These are phyloP conservation scores for Cylindroiulus punctatus DNA, from an alignment of 2,888 invertebrate species.

Conservation along the genomic window DNA sequence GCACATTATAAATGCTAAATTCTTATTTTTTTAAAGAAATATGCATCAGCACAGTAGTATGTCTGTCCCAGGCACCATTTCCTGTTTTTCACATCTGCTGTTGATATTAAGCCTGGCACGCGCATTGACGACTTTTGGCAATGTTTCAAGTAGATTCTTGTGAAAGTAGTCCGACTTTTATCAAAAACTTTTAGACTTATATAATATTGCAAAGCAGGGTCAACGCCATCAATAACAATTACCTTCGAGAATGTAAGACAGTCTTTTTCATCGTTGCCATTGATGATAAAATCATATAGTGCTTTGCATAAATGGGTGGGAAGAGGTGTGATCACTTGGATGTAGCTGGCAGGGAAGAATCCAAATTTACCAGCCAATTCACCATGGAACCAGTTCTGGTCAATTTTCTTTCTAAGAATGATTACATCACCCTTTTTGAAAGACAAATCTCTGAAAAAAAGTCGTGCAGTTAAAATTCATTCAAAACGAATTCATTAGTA, in stretches of 20 bases:
- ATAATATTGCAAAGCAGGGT: background rate
- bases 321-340: slow-evolving; percentile 82
- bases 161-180: background rate
- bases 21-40: background rate
- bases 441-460: slow-evolving; percentile 75
- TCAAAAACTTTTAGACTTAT: background rate
- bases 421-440: slow-evolving; percentile 89
- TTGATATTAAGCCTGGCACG: slow-evolving; percentile 3
- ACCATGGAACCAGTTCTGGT: slow-evolving; percentile 87
- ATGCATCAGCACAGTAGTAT: background rate
- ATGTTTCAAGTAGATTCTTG: background rate
- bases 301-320: slow-evolving; percentile 89
- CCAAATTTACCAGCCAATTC: slow-evolving; percentile 82
- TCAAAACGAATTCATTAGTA: background rate
- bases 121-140: background rate
- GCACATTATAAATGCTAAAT: background rate
- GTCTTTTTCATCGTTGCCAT: slow-evolving; percentile 89
- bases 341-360: slow-evolving; percentile 84
- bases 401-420: slow-evolving; percentile 80
- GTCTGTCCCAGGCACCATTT: slow-evolving; percentile 1
- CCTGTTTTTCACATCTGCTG: slow-evolving; percentile 4
- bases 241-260: slow-evolving; percentile 91
- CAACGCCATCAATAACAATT: slow-evolving; percentile 60
- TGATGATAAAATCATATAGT: slow-evolving; percentile 88
- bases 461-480: background rate